Conservation (phyloP, 2,797 vertebrate genomes). For the Pristis pectinata region DNA sequence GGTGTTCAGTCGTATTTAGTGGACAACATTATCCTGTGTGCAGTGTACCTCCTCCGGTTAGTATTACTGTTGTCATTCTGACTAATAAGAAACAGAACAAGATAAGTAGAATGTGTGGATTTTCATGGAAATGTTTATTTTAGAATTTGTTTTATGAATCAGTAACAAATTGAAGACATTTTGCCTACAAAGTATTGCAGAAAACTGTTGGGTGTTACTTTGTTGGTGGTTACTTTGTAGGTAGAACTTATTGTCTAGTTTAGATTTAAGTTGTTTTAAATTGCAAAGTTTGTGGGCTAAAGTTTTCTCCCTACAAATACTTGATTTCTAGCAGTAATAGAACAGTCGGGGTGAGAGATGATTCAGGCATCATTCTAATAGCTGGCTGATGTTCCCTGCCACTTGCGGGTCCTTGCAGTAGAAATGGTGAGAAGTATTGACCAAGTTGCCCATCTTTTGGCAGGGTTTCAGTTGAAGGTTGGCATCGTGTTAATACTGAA, state of each 20-base stretch:
- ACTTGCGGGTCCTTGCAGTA: neutral
- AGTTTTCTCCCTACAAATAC: neutral
- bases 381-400: neutral
- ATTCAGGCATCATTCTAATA: neutral
- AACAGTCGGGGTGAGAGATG: neutral
- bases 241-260: neutral
- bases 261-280: neutral
- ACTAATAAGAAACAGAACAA: neutral
- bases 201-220: neutral
- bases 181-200: neutral
- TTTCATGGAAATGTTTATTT: neutral
- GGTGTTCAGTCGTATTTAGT: slow-evolving; percentile 92
- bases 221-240: neutral
- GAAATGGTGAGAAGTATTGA: neutral
- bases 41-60: slow-evolving; percentile 72
- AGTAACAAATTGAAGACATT: too few species aligned
- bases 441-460: neutral
- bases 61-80: slow-evolving; percentile 45
- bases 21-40: slow-evolving; percentile 93
- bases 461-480: neutral
- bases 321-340: neutral
- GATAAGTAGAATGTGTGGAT: neutral
- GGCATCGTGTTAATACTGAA: neutral
- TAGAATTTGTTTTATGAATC: too few species aligned
- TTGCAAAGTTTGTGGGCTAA: neutral